Conservation (phyloP, 2,888 invertebrate species). For the Syrista parreyssii region DNA sequence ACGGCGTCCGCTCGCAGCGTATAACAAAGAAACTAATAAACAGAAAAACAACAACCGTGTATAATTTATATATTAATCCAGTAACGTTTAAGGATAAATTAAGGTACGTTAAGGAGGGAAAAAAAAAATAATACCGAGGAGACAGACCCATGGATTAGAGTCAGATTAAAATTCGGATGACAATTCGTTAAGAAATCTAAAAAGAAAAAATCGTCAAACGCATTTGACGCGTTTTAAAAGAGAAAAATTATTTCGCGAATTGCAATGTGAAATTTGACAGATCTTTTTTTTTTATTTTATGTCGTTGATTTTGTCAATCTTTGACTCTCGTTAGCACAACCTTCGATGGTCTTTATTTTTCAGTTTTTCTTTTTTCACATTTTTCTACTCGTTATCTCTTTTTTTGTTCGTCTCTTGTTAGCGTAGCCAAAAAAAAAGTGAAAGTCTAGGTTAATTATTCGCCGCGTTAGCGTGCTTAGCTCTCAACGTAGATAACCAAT, state of each 20-base stretch:
- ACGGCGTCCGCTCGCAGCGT: slow-evolving; percentile 36
- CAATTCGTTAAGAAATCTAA: not conserved
- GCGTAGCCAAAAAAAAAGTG: not conserved
- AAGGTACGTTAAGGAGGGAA: slow-evolving; percentile 31
- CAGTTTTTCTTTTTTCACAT: not conserved
- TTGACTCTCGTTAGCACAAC: not conserved
- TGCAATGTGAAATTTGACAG: not conserved
- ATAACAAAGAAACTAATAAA: slow-evolving; percentile 26
- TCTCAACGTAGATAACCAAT: not conserved
- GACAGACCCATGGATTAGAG: slow-evolving; percentile 6
- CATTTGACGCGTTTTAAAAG: not conserved
- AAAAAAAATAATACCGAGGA: not conserved
- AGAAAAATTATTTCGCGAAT: not conserved
- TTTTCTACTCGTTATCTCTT: not conserved
- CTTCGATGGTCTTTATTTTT: not conserved
- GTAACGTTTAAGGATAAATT: slow-evolving; percentile 40
- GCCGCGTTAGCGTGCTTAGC: not conserved
- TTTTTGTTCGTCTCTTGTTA: not conserved
- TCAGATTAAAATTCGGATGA: not conserved
- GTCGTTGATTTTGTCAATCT: not conserved
- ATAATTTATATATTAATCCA: slow-evolving; percentile 44
- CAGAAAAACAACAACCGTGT: slow-evolving; percentile 28
- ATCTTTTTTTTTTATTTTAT: not conserved
- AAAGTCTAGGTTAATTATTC: not conserved
- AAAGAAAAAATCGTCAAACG: not conserved